phyloP scores from a whole-genome alignment of 2,113 vertebrate species.

The Burhinus oedicnemus region DNA sequence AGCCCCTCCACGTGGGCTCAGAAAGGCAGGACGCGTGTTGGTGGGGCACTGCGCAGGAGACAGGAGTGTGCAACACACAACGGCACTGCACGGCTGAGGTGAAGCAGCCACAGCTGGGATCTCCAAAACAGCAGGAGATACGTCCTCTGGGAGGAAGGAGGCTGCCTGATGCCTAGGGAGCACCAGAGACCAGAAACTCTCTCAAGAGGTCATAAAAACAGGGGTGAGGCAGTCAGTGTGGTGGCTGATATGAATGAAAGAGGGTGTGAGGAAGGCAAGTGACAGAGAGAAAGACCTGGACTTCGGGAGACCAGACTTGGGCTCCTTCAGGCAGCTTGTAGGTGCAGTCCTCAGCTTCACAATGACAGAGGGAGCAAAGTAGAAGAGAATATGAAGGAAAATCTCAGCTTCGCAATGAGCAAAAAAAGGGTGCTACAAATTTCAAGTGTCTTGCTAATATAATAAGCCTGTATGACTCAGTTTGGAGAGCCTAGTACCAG shows the following conservation, averaged over 20 bases:
- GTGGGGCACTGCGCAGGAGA: not conserved
- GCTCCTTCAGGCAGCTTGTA: not conserved
- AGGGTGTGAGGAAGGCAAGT: not conserved
- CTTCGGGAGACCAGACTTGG: not conserved
- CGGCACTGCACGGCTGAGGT: rapidly evolving
- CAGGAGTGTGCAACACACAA: not conserved
- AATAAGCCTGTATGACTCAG: not conserved
- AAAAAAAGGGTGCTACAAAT: not conserved
- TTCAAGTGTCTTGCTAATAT: not conserved
- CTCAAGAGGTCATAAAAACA: not conserved
- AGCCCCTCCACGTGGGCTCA: rapidly evolving
- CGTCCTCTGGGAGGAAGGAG: not conserved
- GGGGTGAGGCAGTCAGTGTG: not conserved
- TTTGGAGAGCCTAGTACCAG: not conserved
- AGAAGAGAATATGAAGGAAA: not conserved
- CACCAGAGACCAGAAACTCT: not conserved
- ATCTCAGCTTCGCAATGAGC: not conserved
- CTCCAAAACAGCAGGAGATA: rapidly evolving
- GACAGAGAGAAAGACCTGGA: not conserved
- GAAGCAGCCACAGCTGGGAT: not conserved
- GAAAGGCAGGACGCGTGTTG: rapidly evolving
- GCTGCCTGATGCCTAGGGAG: not conserved
- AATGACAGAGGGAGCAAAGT: not conserved
- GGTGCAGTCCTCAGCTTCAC: not conserved
- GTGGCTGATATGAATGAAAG: not conserved